phyloP scores from a whole-genome alignment of 2,797 vertebrate genomes.

The Karalla daura region DNA sequence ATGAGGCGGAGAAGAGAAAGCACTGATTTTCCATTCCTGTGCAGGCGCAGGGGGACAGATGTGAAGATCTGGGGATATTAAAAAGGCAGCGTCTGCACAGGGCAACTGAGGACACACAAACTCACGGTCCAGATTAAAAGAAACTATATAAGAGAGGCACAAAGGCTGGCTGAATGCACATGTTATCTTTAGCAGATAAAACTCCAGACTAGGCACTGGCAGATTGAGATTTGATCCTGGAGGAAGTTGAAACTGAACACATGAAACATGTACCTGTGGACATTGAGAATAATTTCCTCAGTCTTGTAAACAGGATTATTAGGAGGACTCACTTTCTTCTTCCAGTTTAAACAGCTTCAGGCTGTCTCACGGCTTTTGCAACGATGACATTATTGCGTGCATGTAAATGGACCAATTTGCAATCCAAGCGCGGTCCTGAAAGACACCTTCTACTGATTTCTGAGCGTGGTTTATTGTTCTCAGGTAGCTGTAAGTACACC shows the following conservation, averaged over 20 bases:
- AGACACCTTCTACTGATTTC: not conserved
- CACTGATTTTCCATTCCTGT: too few relatives aligned
- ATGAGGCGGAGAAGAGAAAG: too few relatives aligned
- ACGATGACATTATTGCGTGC: not conserved
- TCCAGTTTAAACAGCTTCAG: conserved; percentile 2
- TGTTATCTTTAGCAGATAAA: not conserved
- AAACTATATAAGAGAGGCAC: not conserved
- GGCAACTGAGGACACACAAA: not conserved
- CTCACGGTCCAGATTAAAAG: not conserved
- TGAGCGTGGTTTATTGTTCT: conserved; percentile 1
- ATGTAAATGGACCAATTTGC: conserved; percentile 20
- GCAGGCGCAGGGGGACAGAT: too few relatives aligned
- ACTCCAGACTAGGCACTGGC: too few relatives aligned
- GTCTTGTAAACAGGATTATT: conserved; percentile 21
- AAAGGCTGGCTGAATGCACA: not conserved
- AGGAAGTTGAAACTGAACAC: too few relatives aligned
- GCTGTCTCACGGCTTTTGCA: not conserved
- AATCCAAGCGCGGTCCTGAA: not conserved
- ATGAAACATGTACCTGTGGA: not conserved
- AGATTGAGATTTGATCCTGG: too few relatives aligned
- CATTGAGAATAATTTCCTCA: conserved; percentile 1
- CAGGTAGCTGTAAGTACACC: not conserved
- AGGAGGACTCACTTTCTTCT: not conserved
- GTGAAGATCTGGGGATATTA: not conserved
- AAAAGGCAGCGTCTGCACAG: not conserved